These are phyloP conservation scores for Apogon talboti DNA, from an alignment of 2,797 vertebrate species.

Conservation along the genomic window DNA sequence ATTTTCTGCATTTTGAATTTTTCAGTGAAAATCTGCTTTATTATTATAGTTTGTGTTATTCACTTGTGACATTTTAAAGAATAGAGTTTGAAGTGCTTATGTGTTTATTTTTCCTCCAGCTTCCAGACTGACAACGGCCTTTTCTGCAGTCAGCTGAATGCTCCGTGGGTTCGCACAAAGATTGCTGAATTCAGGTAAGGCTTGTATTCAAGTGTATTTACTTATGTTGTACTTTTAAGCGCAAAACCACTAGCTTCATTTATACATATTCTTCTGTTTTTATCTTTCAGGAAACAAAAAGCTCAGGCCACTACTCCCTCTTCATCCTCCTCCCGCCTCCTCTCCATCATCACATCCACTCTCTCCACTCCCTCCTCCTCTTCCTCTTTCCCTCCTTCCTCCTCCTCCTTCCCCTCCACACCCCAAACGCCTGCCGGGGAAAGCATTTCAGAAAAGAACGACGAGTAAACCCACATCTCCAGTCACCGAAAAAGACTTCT, in stretches of 20 bases:
- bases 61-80: no score
- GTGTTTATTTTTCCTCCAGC: slow-evolving; percentile 30
- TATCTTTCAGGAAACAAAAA: slow-evolving; percentile 19
- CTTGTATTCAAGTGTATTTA: background rate
- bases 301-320: background rate
- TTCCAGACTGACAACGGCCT: slow-evolving; percentile 49
- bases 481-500: background rate
- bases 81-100: no score
- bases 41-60: no score
- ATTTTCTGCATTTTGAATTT: no score
- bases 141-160: fast-evolving
- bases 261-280: background rate
- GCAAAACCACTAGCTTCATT: fast-evolving
- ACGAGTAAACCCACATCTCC: background rate
- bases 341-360: slow-evolving; percentile 17
- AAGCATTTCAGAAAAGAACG: background rate
- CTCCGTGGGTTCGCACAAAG: slow-evolving; percentile 32
- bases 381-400: background rate
- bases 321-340: slow-evolving; percentile 26
- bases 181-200: background rate
- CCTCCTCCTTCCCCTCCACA: background rate
- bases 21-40: no score
- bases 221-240: background rate
- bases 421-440: background rate
- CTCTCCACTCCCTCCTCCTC: background rate